A percentile compares a stretch with the other conserved stretches of the same genome.
Conservation (phyloP, 2,113 vertebrate species). For the Syrrhaptes paradoxus region DNA sequence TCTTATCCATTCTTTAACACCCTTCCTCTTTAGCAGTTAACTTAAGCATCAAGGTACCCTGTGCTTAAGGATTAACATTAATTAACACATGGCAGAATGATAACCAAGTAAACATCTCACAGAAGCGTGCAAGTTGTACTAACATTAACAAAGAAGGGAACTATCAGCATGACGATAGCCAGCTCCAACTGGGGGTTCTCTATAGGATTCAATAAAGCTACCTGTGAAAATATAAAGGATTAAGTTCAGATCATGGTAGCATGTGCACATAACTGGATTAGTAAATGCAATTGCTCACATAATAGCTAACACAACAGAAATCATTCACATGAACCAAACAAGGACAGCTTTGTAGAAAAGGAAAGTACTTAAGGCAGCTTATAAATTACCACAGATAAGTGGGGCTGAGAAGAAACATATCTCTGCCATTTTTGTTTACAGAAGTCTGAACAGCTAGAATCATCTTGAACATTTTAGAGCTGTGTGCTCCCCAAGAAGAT, state of each 20-base stretch:
- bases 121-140: slow-evolving; percentile 64
- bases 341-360: background rate
- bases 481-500: background rate
- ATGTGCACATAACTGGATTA: background rate
- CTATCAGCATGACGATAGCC: slow-evolving; percentile 97
- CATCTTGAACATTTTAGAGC: background rate
- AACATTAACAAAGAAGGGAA: slow-evolving; percentile 97
- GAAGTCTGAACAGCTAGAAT: background rate
- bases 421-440: slow-evolving; percentile 16
- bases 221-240: slow-evolving; percentile 77
- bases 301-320: background rate
- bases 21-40: background rate
- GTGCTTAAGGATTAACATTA: background rate
- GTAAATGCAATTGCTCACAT: background rate
- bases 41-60: background rate
- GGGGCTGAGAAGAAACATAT: background rate
- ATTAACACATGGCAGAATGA: background rate
- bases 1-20: background rate
- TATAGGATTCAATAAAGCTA: slow-evolving; percentile 90
- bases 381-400: background rate
- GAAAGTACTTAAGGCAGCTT: background rate
- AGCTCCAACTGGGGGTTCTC: slow-evolving; percentile 91
- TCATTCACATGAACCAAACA: background rate
- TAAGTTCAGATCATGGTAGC: slow-evolving; percentile 9
- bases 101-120: background rate